Evolutionary conservation across 2,888 invertebrate genomes (phyloP).

Genomic region (Brachyptera putata): DNA sequence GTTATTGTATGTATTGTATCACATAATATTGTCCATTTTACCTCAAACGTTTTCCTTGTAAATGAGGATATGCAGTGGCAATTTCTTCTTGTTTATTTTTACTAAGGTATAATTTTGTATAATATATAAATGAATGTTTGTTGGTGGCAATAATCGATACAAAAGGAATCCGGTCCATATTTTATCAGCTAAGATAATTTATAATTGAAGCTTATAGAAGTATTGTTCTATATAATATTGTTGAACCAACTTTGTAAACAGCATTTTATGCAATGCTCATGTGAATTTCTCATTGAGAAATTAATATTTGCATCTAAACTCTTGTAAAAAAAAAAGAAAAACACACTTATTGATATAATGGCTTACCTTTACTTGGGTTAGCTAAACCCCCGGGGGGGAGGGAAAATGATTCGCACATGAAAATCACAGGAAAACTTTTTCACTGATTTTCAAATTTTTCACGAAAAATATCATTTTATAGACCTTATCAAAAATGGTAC

Average conservation of each 20-base stretch:
- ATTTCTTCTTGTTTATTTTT: constrained; percentile 22
- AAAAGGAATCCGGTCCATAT: constrained; percentile 33
- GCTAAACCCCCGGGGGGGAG: too few species aligned
- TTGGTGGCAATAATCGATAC: constrained; percentile 34
- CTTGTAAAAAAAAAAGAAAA: neutral
- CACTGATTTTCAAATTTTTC: too few species aligned
- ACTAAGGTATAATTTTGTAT: constrained; percentile 22
- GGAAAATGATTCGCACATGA: constrained; percentile 92
- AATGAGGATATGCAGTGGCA: constrained; percentile 25
- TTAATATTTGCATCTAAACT: neutral
- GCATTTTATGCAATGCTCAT: constrained; percentile 12
- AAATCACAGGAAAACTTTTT: constrained; percentile 75
- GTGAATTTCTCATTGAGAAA: neutral
- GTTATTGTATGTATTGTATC: neutral
- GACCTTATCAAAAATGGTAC: neutral
- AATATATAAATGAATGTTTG: constrained; percentile 28
- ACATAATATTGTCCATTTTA: neutral
- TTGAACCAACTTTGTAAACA: neutral
- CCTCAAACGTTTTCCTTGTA: constrained; percentile 11
- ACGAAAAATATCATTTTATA: neutral
- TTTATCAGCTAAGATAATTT: constrained; percentile 29
- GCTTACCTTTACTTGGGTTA: neutral
- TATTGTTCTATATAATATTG: too few species aligned
- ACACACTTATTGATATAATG: too few species aligned
- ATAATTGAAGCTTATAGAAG: constrained; percentile 3